Base-by-base conservation (phyloP, 2,888 invertebrate genomes). In the Hymenopus coronatus region DNA sequence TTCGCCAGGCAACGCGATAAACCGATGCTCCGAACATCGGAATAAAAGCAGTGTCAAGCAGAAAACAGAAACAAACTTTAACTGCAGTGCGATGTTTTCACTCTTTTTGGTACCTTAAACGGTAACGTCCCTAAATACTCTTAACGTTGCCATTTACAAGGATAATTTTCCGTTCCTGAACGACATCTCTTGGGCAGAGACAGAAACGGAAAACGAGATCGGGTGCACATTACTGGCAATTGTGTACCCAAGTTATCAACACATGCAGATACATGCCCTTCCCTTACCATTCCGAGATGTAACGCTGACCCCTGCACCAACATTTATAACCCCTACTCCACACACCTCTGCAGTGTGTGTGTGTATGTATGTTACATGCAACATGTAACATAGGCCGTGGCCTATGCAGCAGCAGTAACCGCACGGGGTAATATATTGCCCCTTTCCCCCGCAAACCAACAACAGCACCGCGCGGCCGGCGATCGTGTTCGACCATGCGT, bases 401-500 rank as follows among this genome's bases (percentile, higher is more conserved):
- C 54, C 54, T 70, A 70, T 70, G 54, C 54, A 70, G 54, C 54
- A 70, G 54, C 54, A 70, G 54, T 70, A 70, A 70, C 54, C 54
- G 54, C 54, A 70, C 54, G 54, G 54, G 54, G 54, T 70, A 70
- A 70, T 70, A 70, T 70, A 70, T 70, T 70, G 54, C 54, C 54
- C 54, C 54, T 70, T 70, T 70, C 54, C 54, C 54, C 54, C 54
- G 54, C 54, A 70, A 70, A 70, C 54, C 54, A 70, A 70, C 54
- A 70, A 70, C 54, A 70, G 54, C 54, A 70, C 54, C 54, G 54
- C 54, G 54, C 54, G 54, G 54, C 54, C 54, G 54, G 54, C 54
- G 85, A 30, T 87, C 87, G 82, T 87, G 87, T 87, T 87, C 87
- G 82, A 33, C 87, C 87, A 87, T 87, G 87, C 87, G 82, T 87